Evolutionary conservation across 2,797 vertebrate genomes (phyloP).

Genomic region (Hybognathus amarus): DNA sequence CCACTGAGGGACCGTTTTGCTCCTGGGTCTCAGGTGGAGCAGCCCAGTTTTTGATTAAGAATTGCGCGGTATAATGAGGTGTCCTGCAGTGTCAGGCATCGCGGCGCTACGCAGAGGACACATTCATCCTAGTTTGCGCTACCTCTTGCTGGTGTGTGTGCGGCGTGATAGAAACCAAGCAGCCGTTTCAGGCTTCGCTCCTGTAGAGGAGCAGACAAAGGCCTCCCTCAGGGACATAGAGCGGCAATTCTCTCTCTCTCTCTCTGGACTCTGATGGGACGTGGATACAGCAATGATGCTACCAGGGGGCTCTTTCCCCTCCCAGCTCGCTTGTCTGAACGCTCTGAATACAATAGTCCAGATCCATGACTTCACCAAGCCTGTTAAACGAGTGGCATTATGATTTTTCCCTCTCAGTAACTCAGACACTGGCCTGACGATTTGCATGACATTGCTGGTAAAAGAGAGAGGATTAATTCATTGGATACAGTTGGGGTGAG

Average conservation of each 20-base stretch:
- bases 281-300: constrained; percentile 10
- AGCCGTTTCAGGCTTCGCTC: constrained; percentile 37
- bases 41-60: constrained; percentile 41
- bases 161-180: background rate
- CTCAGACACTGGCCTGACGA: constrained; percentile 24
- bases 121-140: constrained; percentile 29
- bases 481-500: constrained; percentile 56
- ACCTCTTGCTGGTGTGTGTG: constrained; percentile 31
- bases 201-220: constrained; percentile 53
- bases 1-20: constrained; percentile 17
- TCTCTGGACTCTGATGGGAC: constrained; percentile 17
- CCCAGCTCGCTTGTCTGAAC: constrained; percentile 36
- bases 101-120: background rate
- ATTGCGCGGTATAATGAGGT: constrained; percentile 46
- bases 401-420: constrained; percentile 49
- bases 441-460: constrained; percentile 55
- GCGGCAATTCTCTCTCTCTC: constrained; percentile 11
- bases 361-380: constrained; percentile 45
- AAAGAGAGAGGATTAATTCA: constrained; percentile 56
- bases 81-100: constrained; percentile 30
- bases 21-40: background rate
- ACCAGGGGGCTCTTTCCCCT: constrained; percentile 20
- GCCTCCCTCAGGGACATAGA: constrained; percentile 46
- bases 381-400: constrained; percentile 55
- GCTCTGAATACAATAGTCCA: constrained; percentile 43